Evolutionary conservation across 2,797 vertebrate species (phyloP).

Genomic region (Discoglossus pictus): DNA sequence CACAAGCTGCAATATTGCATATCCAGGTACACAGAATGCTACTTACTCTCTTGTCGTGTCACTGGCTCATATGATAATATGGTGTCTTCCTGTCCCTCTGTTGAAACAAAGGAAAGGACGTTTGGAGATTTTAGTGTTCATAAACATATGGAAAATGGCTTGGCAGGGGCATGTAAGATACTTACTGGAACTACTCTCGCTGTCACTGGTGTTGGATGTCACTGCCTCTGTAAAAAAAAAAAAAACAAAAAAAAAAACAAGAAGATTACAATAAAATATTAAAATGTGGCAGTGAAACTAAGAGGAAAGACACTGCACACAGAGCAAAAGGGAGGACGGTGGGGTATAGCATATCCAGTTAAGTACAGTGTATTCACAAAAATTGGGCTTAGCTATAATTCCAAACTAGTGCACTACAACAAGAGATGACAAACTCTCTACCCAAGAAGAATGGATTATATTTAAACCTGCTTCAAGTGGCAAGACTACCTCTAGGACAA

Average conservation of each 20-base stretch:
- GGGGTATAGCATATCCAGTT: too few relatives aligned
- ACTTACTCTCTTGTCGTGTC: slow-evolving; percentile 98
- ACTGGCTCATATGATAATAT: slow-evolving; percentile 98
- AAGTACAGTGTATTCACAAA: too few relatives aligned
- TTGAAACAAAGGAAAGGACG: slow-evolving; percentile 51
- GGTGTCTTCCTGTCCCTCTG: slow-evolving; percentile 97
- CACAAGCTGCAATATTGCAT: background rate
- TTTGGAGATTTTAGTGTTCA: too few relatives aligned
- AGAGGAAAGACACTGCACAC: background rate
- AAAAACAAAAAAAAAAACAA: too few relatives aligned
- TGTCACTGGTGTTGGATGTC: slow-evolving; percentile 99
- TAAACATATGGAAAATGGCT: background rate
- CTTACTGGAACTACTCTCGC: slow-evolving; percentile 99
- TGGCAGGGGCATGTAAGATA: slow-evolving; percentile 52
- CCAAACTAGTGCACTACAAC: too few relatives aligned
- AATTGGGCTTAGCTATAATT: too few relatives aligned
- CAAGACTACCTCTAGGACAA: too few relatives aligned
- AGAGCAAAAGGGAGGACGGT: background rate
- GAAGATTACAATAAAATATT: too few relatives aligned
- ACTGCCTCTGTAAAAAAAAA: slow-evolving; percentile 89
- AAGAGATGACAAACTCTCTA: too few relatives aligned
- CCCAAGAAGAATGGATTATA: too few relatives aligned
- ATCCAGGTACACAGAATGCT: background rate
- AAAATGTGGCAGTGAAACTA: background rate
- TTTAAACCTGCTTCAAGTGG: too few relatives aligned